A percentile compares a stretch with the other conserved stretches of the same genome.
Conservation (phyloP, 1,140 invertebrate species). For the Drosophila watanabei region DNA sequence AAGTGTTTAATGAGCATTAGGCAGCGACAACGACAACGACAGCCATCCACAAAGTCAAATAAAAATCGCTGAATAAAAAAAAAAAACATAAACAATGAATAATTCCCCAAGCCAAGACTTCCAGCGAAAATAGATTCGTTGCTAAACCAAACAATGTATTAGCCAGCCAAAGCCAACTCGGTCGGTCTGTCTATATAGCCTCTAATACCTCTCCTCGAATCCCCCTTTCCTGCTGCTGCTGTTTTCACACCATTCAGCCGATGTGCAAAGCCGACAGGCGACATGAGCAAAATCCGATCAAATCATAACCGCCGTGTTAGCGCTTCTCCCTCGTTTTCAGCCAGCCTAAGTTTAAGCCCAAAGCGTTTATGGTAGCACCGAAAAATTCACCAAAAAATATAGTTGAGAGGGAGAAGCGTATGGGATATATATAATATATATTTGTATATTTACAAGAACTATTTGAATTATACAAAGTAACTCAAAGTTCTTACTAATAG, state of each 20-base stretch:
- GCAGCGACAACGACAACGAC: slow-evolving; percentile 44
- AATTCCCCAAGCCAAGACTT: background rate
- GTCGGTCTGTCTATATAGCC: slow-evolving; percentile 25
- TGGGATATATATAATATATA: background rate
- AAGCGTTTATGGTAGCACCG: background rate
- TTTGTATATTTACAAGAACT: background rate
- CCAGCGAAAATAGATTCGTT: slow-evolving; percentile 32
- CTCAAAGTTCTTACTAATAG: background rate
- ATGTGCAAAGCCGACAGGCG: slow-evolving; percentile 73
- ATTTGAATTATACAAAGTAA: background rate
- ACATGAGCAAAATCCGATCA: slow-evolving; percentile 77
- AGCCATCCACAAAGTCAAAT: slow-evolving; percentile 32
- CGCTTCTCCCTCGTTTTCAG: background rate
- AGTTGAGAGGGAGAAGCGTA: background rate
- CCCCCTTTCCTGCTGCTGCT: background rate
- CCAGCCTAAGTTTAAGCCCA: slow-evolving; percentile 25
- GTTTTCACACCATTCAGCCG: slow-evolving; percentile 44
- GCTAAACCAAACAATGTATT: slow-evolving; percentile 71
- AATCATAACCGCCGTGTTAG: slow-evolving; percentile 22
- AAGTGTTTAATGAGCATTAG: slow-evolving; percentile 77
- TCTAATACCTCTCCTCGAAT: too few relatives aligned
- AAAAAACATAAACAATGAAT: slow-evolving; percentile 20
- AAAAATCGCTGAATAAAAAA: slow-evolving; percentile 24
- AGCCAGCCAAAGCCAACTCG: slow-evolving; percentile 52
- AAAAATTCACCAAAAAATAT: background rate